Percentiles rank a stretch among this genome's conserved stretches.
phyloP scores from a whole-genome alignment of 1,140 invertebrate species.

The Achatina immaculata region DNA sequence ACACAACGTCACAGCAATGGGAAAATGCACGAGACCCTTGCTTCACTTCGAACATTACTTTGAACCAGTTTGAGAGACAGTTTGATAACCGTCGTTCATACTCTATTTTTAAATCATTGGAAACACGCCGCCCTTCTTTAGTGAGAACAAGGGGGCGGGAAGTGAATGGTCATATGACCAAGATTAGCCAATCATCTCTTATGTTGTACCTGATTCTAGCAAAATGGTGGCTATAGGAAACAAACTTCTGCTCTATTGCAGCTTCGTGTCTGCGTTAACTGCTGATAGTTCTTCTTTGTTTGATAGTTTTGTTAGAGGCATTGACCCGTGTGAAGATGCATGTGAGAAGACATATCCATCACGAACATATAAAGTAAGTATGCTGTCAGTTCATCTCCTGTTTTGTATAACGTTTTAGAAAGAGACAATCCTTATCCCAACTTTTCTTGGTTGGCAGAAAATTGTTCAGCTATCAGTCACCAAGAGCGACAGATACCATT shows the following conservation, averaged over 20 bases:
- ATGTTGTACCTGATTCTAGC: not conserved
- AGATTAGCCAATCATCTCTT: not conserved
- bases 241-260: slow-evolving; percentile 25
- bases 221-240: slow-evolving; percentile 27
- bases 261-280: not conserved
- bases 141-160: not conserved
- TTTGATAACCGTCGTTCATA: too few relatives aligned
- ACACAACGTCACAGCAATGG: too few relatives aligned
- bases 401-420: not conserved
- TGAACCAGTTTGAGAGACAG: too few relatives aligned
- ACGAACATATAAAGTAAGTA: not conserved
- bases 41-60: too few relatives aligned
- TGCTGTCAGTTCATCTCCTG: not conserved
- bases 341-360: slow-evolving; percentile 30
- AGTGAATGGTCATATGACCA: slow-evolving; percentile 22
- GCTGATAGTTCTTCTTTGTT: not conserved
- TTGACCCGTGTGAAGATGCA: slow-evolving; percentile 15
- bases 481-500: not conserved
- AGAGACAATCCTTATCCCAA: not conserved
- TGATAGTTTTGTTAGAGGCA: not conserved
- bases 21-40: too few relatives aligned
- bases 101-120: too few relatives aligned
- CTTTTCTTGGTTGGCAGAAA: not conserved
- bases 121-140: too few relatives aligned
- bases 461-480: not conserved